Conservation (phyloP, 1,140 invertebrate species). For the Brachionus rubens region DNA sequence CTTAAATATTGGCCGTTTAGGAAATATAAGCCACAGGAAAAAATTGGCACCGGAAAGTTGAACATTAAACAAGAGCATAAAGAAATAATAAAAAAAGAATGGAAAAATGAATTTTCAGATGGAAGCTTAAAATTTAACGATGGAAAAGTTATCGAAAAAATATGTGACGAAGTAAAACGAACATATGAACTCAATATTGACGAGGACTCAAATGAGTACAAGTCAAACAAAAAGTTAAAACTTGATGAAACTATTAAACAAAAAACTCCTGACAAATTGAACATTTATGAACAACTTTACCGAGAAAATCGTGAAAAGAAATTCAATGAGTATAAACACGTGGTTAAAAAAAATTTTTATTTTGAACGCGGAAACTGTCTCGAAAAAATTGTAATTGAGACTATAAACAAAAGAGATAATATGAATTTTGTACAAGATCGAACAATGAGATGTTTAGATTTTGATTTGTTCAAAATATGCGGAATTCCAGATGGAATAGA, state of each 20-base stretch:
- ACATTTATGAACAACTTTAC: neutral
- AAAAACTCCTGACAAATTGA: neutral
- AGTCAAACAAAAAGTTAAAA: neutral
- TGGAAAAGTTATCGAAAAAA: neutral
- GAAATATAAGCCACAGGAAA: neutral
- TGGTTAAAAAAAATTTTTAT: neutral
- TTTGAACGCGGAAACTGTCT: neutral
- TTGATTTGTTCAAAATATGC: neutral
- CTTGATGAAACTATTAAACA: neutral
- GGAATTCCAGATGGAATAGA: neutral
- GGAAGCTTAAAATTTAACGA: neutral
- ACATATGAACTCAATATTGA: neutral
- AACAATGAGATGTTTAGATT: neutral
- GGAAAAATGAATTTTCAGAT: neutral
- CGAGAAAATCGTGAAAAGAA: too few species aligned
- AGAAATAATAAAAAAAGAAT: neutral
- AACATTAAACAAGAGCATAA: neutral
- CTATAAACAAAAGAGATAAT: neutral
- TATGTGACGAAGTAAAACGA: neutral
- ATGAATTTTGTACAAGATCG: neutral
- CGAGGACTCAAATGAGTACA: neutral
- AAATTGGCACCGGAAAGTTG: neutral
- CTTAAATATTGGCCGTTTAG: neutral
- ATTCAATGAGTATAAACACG: neutral
- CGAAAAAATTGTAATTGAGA: neutral